Conservation (phyloP, 2,888 invertebrate species). For the Tolmerus cingulatus region DNA sequence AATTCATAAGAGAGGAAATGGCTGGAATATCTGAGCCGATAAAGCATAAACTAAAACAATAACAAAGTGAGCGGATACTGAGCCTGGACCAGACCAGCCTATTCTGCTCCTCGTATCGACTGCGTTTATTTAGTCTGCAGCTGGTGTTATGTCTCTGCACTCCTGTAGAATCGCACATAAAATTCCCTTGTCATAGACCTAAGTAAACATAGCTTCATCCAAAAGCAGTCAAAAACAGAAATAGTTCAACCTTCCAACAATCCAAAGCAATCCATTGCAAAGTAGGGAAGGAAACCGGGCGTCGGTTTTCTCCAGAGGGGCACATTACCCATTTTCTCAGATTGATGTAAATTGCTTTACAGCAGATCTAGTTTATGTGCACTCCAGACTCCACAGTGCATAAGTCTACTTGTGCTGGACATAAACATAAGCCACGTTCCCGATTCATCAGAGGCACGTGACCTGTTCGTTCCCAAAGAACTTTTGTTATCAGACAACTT, state of each 20-base stretch:
- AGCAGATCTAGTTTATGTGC: neutral
- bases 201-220: neutral
- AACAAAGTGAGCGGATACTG: neutral
- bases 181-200: neutral
- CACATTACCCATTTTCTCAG: neutral
- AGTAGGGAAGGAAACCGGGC: neutral
- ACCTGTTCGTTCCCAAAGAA: neutral
- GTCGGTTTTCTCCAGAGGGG: neutral
- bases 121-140: constrained; percentile 4
- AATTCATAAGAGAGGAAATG: constrained; percentile 35
- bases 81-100: neutral
- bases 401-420: neutral
- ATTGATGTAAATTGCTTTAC: constrained; percentile 24
- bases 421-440: constrained; percentile 17
- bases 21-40: constrained; percentile 4
- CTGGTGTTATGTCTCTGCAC: neutral
- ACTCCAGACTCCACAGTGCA: neutral
- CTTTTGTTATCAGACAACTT: neutral
- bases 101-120: neutral
- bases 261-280: neutral
- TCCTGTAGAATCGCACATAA: neutral
- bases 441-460: constrained; percentile 1
- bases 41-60: constrained; percentile 12
- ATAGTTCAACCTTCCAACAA: neutral
- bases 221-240: neutral